A percentile compares a stretch with the other conserved stretches of the same genome.
These are phyloP conservation scores for Lymantria monacha DNA, from an alignment of 2,888 invertebrate genomes.

Conservation along the genomic window DNA sequence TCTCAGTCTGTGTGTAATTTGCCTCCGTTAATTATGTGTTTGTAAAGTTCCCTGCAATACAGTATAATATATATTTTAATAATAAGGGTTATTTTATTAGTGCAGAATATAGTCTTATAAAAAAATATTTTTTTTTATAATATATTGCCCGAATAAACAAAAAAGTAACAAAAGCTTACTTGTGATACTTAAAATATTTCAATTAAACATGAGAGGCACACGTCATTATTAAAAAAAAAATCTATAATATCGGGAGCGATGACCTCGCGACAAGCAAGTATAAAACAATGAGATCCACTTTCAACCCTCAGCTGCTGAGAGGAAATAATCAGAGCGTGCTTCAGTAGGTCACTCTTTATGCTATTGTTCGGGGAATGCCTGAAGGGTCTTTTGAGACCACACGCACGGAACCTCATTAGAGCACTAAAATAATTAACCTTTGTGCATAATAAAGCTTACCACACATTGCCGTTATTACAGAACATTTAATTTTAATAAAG, in stretches of 20 bases:
- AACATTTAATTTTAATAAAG: constrained; percentile 34
- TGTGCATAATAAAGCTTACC: constrained; percentile 31
- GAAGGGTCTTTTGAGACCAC: constrained; percentile 35
- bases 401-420: constrained; percentile 50
- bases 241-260: constrained; percentile 42
- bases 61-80: too few species aligned
- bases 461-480: constrained; percentile 25
- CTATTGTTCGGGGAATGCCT: constrained; percentile 44
- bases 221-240: constrained; percentile 1
- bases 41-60: too few species aligned
- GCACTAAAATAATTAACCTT: constrained; percentile 58
- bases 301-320: constrained; percentile 49
- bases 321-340: constrained; percentile 64
- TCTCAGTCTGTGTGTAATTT: too few species aligned
- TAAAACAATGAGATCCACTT: constrained; percentile 47
- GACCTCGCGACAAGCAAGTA: constrained; percentile 53
- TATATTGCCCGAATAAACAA: too few species aligned
- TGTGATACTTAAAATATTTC: background rate
- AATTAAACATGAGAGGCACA: background rate
- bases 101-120: too few species aligned
- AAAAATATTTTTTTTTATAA: too few species aligned
- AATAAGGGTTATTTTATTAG: too few species aligned
- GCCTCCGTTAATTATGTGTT: too few species aligned
- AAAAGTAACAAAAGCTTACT: constrained; percentile 10
- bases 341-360: constrained; percentile 41